Evolutionary conservation across 1,140 invertebrate genomes (phyloP).

Genomic region (Cyclina sinensis): DNA sequence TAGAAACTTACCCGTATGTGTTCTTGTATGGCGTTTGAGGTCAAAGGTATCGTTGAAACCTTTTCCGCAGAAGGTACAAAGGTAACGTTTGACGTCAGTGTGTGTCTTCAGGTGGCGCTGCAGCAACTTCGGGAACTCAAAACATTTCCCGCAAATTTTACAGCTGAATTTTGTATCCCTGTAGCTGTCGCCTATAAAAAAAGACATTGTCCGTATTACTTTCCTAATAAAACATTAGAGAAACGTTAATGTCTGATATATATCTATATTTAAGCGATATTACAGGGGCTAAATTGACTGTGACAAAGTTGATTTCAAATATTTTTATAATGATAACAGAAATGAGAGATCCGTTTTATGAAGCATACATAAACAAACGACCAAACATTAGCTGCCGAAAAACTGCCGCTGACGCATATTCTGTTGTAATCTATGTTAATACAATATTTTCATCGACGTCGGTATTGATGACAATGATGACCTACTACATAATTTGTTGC

Average conservation of each 20-base stretch:
- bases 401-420: too few species aligned
- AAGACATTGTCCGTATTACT: background rate
- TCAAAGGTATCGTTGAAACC: constrained; percentile 99
- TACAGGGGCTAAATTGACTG: background rate
- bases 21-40: constrained; percentile 99
- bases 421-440: too few species aligned
- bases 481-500: too few species aligned
- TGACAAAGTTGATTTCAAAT: background rate
- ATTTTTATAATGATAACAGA: too few species aligned
- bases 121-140: constrained; percentile 96
- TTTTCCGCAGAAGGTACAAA: constrained; percentile 99
- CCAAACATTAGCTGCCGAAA: too few species aligned
- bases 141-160: constrained; percentile 90
- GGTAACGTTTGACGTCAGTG: constrained; percentile 98
- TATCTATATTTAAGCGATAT: background rate
- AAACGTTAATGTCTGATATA: background rate
- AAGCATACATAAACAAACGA: too few species aligned
- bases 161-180: constrained; percentile 48
- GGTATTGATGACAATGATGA: too few species aligned
- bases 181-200: constrained; percentile 4
- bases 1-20: constrained; percentile 94
- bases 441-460: too few species aligned
- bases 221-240: background rate
- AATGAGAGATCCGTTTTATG: too few species aligned
- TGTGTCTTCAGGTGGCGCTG: constrained; percentile 99